Base-by-base conservation (phyloP, 2,888 invertebrate species). In the Brenthis hecate region DNA sequence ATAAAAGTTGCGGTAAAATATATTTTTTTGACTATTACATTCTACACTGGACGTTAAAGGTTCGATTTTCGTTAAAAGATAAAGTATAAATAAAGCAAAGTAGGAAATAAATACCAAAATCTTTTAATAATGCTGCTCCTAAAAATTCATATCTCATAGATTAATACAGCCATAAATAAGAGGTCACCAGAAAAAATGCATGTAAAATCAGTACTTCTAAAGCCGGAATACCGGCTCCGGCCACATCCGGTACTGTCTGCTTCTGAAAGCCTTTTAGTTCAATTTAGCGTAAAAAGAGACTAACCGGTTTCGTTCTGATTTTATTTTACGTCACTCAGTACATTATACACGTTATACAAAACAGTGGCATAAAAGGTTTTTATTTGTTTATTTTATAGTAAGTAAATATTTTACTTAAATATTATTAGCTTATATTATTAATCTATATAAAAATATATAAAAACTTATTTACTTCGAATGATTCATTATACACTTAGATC, bases 211-310 rank as follows among this genome's bases (percentile, higher is more conserved):
- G 80, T 82, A 77, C 80, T 81, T 80, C 83, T 84, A 82, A 83
- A 83, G 80, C 81, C 84, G 88, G 88, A 88, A 77, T 80, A 86
- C 85, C 85, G 85, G 83, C 80, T 81, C 77, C 82, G 80, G 85
- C 85, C 85, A 82, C 87, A 86, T 89, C 89, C 89, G 70, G 66
- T 51, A 78, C 84, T 82, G 83, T 84, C 85, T 87, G 85, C 78
- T 80, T 75, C 81, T 85, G 85, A 89, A 89, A 89, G 88, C 89
- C 88, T 89, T 89, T 91, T 91, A 89, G 90, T 88, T 91, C 87
- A 91, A 89, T 89, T 90, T 85, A 86, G 80, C 88, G 88, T 88
- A 85, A 89, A 91, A 88, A 86, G 84, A 69, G 61, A 61, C 66
- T 83, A 82, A 78, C 82, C 83, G 66, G 69, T 72, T 71, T 79